Conservation (phyloP, 2,888 invertebrate species). For the Eubasilissa splendida region DNA sequence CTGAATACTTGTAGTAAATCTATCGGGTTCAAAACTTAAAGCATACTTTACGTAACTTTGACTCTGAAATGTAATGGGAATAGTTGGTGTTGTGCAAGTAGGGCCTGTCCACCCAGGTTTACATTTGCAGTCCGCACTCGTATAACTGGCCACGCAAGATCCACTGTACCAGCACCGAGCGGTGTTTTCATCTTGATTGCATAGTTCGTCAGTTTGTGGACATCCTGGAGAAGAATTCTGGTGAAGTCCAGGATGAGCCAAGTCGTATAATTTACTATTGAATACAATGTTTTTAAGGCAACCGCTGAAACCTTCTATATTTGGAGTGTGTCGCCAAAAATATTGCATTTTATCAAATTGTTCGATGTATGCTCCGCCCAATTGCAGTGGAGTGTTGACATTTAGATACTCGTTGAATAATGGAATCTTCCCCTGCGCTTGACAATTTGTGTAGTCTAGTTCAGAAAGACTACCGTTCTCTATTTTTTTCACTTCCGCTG, state of each 20-base stretch:
- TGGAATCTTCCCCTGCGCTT: conserved; percentile 90
- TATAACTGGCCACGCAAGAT: conserved; percentile 91
- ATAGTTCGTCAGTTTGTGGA: conserved; percentile 92
- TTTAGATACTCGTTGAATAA: conserved; percentile 97
- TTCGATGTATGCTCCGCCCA: conserved; percentile 93
- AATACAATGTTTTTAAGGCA: conserved; percentile 96
- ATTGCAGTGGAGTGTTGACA: conserved; percentile 94
- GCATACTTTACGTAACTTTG: conserved; percentile 98
- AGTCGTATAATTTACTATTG: conserved; percentile 95
- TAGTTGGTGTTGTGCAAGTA: conserved; percentile 87
- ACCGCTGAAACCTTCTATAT: conserved; percentile 93
- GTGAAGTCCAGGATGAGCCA: conserved; percentile 92
- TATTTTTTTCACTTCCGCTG: conserved; percentile 89
- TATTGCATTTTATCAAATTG: conserved; percentile 91
- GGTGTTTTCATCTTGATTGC: conserved; percentile 89
- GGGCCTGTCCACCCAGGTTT: conserved; percentile 96
- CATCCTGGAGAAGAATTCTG: conserved; percentile 92
- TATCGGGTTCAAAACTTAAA: conserved; percentile 92
- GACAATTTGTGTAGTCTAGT: conserved; percentile 91
- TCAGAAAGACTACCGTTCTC: conserved; percentile 92
- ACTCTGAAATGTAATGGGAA: conserved; percentile 92
- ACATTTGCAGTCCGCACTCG: conserved; percentile 93
- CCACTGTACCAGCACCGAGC: conserved; percentile 94
- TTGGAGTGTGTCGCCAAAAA: conserved; percentile 92
- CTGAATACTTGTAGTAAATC: conserved; percentile 93